phyloP scores from a whole-genome alignment of 2,113 vertebrate species.

The Terrapene triunguis region DNA sequence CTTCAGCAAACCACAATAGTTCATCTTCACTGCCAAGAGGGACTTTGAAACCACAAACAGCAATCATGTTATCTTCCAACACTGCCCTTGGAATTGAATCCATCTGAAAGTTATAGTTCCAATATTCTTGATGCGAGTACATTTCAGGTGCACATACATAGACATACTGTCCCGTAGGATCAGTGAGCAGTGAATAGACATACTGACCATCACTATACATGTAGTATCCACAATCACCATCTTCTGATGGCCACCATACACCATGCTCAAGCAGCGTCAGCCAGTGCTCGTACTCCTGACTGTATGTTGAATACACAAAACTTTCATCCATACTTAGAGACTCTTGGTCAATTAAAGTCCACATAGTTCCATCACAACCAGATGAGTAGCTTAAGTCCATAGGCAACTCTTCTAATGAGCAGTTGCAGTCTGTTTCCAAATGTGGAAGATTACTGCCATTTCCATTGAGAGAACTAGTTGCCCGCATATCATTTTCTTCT shows the following conservation, averaged over 20 bases:
- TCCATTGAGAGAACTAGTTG: constrained; percentile 80
- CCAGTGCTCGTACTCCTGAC: constrained; percentile 93
- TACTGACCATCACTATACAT: constrained; percentile 94
- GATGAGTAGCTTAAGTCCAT: constrained; percentile 82
- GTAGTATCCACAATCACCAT: constrained; percentile 94
- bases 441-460: constrained; percentile 74
- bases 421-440: constrained; percentile 68
- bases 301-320: constrained; percentile 82
- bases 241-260: constrained; percentile 94
- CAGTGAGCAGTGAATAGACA: constrained; percentile 94
- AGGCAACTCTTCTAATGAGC: constrained; percentile 80
- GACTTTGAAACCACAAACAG: constrained; percentile 92
- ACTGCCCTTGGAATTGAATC: constrained; percentile 78
- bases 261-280: constrained; percentile 90
- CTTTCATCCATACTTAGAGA: constrained; percentile 79
- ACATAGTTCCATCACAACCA: constrained; percentile 70
- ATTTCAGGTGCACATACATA: constrained; percentile 89
- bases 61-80: constrained; percentile 85
- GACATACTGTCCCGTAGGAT: constrained; percentile 90
- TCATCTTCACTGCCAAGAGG: constrained; percentile 89
- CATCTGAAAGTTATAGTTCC: constrained; percentile 76
- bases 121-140: constrained; percentile 76
- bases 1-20: constrained; percentile 88
- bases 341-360: constrained; percentile 74
- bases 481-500: constrained; percentile 83